Percentiles rank a stretch among this genome's conserved stretches.
These are phyloP conservation scores for Leptatherina wallacei DNA, from an alignment of 2,797 vertebrate genomes.

Conservation along the genomic window DNA sequence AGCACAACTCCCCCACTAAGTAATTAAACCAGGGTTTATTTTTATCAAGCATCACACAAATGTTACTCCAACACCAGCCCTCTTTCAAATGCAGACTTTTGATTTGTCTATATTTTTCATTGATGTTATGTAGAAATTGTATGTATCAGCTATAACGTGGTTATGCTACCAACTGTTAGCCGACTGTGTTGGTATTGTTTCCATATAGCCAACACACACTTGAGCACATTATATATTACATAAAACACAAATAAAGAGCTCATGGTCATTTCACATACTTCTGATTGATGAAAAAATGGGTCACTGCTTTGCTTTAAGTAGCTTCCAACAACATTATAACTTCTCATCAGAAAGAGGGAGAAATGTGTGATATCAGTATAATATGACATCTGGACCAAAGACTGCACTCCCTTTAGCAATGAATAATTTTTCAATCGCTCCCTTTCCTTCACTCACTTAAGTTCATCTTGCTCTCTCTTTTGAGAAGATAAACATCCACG, in stretches of 20 bases:
- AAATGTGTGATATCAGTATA: constrained; percentile 32
- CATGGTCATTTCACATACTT: background rate
- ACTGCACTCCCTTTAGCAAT: constrained; percentile 29
- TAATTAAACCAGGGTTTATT: background rate
- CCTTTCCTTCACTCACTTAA: constrained; percentile 30
- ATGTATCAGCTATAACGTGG: background rate
- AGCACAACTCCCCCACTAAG: background rate
- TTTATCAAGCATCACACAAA: background rate
- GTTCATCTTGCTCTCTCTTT: constrained; percentile 36
- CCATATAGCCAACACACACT: background rate
- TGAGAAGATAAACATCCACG: constrained; percentile 61
- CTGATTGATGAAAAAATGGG: constrained; percentile 23
- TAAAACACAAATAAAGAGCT: background rate
- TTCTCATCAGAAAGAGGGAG: constrained; percentile 33
- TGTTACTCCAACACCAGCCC: background rate
- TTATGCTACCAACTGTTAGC: background rate
- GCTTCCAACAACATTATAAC: constrained; percentile 40
- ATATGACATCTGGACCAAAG: constrained; percentile 31
- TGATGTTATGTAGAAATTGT: background rate
- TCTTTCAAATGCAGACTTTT: background rate
- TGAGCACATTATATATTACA: background rate
- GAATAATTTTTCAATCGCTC: constrained; percentile 19
- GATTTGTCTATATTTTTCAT: background rate
- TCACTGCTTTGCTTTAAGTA: constrained; percentile 45
- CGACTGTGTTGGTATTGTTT: background rate